Base-by-base conservation (phyloP, 2,888 invertebrate genomes). In the Drosophila paranaensis region DNA sequence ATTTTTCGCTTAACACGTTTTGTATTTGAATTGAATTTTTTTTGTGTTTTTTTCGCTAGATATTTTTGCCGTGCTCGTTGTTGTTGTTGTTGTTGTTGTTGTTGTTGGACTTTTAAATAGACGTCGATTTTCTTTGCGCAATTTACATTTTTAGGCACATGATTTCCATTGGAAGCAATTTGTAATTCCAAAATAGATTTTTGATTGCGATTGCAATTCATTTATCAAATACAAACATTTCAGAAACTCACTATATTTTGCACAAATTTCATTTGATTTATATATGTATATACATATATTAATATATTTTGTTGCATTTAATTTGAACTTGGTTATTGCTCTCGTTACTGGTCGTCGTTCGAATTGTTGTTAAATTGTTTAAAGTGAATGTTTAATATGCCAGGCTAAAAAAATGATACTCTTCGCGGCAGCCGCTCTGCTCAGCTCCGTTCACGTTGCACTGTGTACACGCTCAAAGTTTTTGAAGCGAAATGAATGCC, bases 131-230 rank as follows among this genome's bases (percentile, higher is more conserved):
- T 84, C 84, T 83, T 89, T 81, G 88, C 84, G 89, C 81, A 89
- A 89, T 89, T 90, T 89, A 86, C 89, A 87, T 90, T 88, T 90
- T 86, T 86, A 90, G 90, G 88, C 88, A 90, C 88, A 88, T 90
- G 80, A 89, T 90, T 90, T 88, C 74, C 84, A 90, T 82, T 89
- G 81, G 71, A 83, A 90, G 88, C 76, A 73, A 81, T 88, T 88
- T 82, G 76, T 79, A 74, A 79, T 81, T 83, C 74, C 75, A 81
- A 80, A 77, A 86, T 82, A 86, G 80, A 85, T 73, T 86, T 68
- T 68, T 79, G 53, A 74, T 73, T 73, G 81, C 79, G 66, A 61
- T 74, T 78, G 79, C 80, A 87, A 77, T 64, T 72, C 56, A 79
- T 77, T 73, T 58, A 60, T 65, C 33, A 55, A 72, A 70, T 57